Evolutionary conservation across 2,113 vertebrate species (phyloP).

Genomic region (Phainopepla nitens): DNA sequence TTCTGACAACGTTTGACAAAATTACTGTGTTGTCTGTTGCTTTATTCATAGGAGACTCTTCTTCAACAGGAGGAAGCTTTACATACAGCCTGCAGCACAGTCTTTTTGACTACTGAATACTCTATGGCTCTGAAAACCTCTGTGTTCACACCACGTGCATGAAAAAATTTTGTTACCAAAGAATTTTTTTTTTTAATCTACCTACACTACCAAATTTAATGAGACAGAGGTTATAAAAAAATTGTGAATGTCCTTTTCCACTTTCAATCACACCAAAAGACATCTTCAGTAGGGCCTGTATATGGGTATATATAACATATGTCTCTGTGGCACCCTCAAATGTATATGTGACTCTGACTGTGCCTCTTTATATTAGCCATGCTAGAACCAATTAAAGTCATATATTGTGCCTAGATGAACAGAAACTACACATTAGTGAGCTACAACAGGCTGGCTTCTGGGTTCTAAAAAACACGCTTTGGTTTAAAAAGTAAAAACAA

Average conservation of each 20-base stretch:
- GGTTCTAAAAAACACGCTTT: background rate
- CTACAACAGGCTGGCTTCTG: background rate
- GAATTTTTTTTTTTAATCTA: background rate
- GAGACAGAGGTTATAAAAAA: background rate
- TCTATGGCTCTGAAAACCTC: fast-evolving
- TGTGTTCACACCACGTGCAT: background rate
- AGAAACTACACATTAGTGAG: background rate
- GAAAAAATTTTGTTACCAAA: background rate
- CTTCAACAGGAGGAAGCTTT: background rate
- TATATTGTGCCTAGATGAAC: background rate
- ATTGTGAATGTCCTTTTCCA: background rate
- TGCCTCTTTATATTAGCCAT: background rate
- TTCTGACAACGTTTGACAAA: background rate
- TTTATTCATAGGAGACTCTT: background rate
- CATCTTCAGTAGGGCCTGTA: background rate
- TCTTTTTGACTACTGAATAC: background rate
- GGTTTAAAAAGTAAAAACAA: background rate
- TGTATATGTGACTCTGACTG: background rate
- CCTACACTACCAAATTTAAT: background rate
- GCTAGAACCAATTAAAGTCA: background rate
- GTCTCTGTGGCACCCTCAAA: background rate
- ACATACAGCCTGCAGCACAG: background rate
- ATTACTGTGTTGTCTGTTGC: background rate
- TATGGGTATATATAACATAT: background rate
- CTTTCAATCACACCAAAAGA: background rate